phyloP scores from a whole-genome alignment of 2,797 vertebrate genomes.

The Crypturellus tataupa region DNA sequence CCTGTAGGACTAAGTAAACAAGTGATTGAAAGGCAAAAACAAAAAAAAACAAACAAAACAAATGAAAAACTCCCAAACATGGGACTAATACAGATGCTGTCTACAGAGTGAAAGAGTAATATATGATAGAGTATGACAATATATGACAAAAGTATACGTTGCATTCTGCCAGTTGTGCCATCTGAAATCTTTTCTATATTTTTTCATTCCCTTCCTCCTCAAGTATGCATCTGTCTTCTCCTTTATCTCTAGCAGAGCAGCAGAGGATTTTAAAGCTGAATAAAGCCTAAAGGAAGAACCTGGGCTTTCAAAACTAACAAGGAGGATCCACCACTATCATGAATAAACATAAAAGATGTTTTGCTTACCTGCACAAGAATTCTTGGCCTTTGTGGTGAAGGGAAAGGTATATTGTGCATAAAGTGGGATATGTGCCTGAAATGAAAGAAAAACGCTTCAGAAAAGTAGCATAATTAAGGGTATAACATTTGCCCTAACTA shows the following conservation, averaged over 20 bases:
- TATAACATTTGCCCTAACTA: neutral
- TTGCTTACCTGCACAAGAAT: conserved; percentile 94
- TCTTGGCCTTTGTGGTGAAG: conserved; percentile 96
- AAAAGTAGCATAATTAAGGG: neutral
- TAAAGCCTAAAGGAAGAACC: neutral
- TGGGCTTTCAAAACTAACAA: neutral
- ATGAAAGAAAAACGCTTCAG: neutral
- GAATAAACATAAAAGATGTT: neutral
- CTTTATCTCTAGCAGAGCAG: neutral
- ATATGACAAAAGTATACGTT: neutral
- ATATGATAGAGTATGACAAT: neutral
- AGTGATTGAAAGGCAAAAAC: neutral
- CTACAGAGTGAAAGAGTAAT: neutral
- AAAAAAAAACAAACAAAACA: no score
- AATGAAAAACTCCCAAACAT: neutral
- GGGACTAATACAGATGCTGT: neutral
- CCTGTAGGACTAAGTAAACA: neutral
- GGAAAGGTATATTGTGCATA: conserved; percentile 97
- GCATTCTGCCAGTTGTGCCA: neutral
- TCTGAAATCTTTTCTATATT: neutral
- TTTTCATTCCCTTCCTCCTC: no score
- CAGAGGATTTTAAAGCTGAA: neutral
- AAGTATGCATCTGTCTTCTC: neutral
- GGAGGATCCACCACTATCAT: rapidly evolving
- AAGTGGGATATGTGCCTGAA: conserved; percentile 97